Evolutionary conservation across 2,888 invertebrate species (phyloP).

Genomic region (Choristoneura rosaceana): DNA sequence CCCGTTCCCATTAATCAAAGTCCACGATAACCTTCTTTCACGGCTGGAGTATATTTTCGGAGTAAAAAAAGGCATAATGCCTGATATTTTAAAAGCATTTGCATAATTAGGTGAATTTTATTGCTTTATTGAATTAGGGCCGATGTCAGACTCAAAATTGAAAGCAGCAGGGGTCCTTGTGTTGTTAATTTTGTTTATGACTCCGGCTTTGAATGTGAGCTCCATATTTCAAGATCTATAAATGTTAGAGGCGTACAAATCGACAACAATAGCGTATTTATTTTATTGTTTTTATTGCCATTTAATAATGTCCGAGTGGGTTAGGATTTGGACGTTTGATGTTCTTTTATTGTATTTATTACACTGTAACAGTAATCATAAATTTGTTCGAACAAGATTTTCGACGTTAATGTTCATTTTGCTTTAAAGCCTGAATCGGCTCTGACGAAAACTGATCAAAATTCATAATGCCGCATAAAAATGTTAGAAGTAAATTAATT

Average conservation of each 20-base stretch:
- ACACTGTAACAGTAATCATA: slow-evolving; percentile 32
- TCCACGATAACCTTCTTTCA: slow-evolving; percentile 68
- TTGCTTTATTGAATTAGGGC: slow-evolving; percentile 86
- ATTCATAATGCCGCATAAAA: slow-evolving; percentile 16
- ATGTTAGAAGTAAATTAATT: slow-evolving; percentile 18
- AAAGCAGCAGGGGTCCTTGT: slow-evolving; percentile 81
- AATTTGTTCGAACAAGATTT: slow-evolving; percentile 38
- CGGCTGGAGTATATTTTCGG: slow-evolving; percentile 75
- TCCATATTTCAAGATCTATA: slow-evolving; percentile 79
- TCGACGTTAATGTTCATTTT: slow-evolving; percentile 32
- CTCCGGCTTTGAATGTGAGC: slow-evolving; percentile 80
- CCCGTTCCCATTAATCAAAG: slow-evolving; percentile 72
- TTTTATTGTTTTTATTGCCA: slow-evolving; percentile 77
- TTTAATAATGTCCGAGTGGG: slow-evolving; percentile 52
- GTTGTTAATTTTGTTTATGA: slow-evolving; percentile 86
- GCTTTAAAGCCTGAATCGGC: slow-evolving; percentile 17
- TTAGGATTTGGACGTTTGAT: slow-evolving; percentile 52
- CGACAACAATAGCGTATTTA: slow-evolving; percentile 78
- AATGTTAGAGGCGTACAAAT: slow-evolving; percentile 72
- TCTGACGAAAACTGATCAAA: slow-evolving; percentile 36
- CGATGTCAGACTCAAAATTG: slow-evolving; percentile 85
- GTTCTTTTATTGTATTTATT: slow-evolving; percentile 48
- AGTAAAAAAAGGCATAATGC: slow-evolving; percentile 74
- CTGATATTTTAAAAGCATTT: slow-evolving; percentile 81
- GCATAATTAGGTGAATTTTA: slow-evolving; percentile 86